Evolutionary conservation across 2,888 invertebrate genomes (phyloP).

Genomic region (Bedellia somnulentella): DNA sequence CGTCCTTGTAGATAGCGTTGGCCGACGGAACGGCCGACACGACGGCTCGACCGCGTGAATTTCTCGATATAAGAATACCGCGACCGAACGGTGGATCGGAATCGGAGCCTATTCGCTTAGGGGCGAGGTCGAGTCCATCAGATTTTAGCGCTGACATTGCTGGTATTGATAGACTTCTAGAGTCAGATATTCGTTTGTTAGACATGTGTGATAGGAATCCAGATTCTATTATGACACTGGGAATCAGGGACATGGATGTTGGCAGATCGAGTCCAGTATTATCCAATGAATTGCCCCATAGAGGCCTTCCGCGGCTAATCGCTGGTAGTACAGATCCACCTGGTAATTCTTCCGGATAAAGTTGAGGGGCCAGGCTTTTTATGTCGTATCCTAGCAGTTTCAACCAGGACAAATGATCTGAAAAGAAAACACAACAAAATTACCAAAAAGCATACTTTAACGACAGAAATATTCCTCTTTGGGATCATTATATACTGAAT

Average conservation of each 20-base stretch:
- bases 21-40: conserved; percentile 87
- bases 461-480: no score
- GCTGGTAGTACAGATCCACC: conserved; percentile 69
- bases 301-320: conserved; percentile 55
- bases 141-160: conserved; percentile 79
- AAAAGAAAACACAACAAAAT: conserved; percentile 17
- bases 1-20: conserved; percentile 88
- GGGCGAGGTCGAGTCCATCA: conserved; percentile 74
- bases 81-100: conserved; percentile 87
- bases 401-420: conserved; percentile 88
- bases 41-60: conserved; percentile 76
- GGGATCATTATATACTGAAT: no score
- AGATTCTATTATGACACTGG: conserved; percentile 75
- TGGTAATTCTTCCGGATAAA: conserved; percentile 72
- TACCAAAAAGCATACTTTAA: no score
- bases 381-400: conserved; percentile 82
- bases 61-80: conserved; percentile 82
- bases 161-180: conserved; percentile 74
- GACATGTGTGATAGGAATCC: conserved; percentile 82
- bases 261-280: conserved; percentile 58
- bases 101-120: conserved; percentile 77
- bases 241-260: conserved; percentile 65
- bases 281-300: conserved; percentile 58
- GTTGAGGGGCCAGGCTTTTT: conserved; percentile 82
- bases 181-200: conserved; percentile 76